Evolutionary conservation across 2,888 invertebrate genomes (phyloP).

Genomic region (Eristalinus aeneus): DNA sequence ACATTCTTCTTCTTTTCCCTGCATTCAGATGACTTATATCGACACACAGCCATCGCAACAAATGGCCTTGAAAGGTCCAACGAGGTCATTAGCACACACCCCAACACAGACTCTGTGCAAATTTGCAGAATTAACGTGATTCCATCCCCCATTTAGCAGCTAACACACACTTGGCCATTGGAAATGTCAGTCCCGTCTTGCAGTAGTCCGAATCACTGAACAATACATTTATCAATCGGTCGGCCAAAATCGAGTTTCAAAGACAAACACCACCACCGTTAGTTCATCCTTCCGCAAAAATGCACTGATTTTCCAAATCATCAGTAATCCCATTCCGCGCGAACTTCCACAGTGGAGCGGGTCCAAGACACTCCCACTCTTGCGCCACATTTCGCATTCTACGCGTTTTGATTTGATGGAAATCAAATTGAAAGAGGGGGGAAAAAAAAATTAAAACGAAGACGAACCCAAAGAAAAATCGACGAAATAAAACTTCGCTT

Average conservation of each 20-base stretch:
- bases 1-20: too few species aligned
- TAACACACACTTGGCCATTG: not conserved
- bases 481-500: not conserved
- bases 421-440: conserved; percentile 55
- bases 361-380: not conserved
- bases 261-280: conserved; percentile 35
- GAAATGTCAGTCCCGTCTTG: not conserved
- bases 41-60: too few species aligned
- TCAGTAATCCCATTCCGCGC: conserved; percentile 53
- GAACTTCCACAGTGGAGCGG: too few species aligned
- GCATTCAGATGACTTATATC: too few species aligned
- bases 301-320: conserved; percentile 68
- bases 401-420: conserved; percentile 67
- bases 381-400: conserved; percentile 51
- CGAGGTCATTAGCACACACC: not conserved
- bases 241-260: conserved; percentile 37
- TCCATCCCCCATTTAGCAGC: not conserved
- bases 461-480: not conserved
- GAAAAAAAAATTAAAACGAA: conserved; percentile 3
- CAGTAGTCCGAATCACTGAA: conserved; percentile 37
- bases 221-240: conserved; percentile 46
- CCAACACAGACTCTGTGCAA: not conserved
- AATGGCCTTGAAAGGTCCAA: not conserved
- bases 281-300: conserved; percentile 61
- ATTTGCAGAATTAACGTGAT: not conserved